A percentile compares a stretch with the other conserved stretches of the same genome.
Conservation (phyloP, 2,113 vertebrate species). For the Dendropsophus ebraccatus region DNA sequence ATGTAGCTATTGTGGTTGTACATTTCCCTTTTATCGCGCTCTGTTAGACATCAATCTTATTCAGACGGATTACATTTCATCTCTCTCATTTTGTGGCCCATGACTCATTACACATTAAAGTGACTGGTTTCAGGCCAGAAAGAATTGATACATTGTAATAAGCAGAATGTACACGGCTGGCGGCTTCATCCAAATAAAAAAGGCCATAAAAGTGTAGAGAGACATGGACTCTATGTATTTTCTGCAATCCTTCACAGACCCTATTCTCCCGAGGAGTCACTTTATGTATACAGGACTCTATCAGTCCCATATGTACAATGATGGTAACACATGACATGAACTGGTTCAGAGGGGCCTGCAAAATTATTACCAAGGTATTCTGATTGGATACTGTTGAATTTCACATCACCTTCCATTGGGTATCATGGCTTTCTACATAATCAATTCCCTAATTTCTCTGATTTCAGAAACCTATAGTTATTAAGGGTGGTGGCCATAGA, state of each 20-base stretch:
- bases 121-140: conserved; percentile 27
- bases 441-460: neutral
- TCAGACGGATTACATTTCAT: conserved; percentile 28
- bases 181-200: conserved; percentile 8
- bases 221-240: neutral
- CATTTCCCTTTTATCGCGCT: neutral
- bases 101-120: conserved; percentile 41
- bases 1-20: neutral
- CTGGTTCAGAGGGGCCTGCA: too few species aligned
- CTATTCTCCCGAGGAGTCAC: neutral
- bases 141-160: conserved; percentile 32
- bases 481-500: too few species aligned
- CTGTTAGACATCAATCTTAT: conserved; percentile 6
- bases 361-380: neutral
- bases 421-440: neutral
- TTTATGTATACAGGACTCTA: neutral
- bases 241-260: neutral
- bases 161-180: conserved; percentile 24
- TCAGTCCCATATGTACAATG: neutral
- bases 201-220: conserved; percentile 11
- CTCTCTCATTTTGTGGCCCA: conserved; percentile 32
- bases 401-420: neutral
- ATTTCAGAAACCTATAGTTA: too few species aligned
- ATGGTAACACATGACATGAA: neutral
- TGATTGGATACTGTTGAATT: neutral